Evolutionary conservation across 2,113 vertebrate species (phyloP), one percentile per base, ranked within the genome.

Genomic region (Australoheros scitulus): DNA sequence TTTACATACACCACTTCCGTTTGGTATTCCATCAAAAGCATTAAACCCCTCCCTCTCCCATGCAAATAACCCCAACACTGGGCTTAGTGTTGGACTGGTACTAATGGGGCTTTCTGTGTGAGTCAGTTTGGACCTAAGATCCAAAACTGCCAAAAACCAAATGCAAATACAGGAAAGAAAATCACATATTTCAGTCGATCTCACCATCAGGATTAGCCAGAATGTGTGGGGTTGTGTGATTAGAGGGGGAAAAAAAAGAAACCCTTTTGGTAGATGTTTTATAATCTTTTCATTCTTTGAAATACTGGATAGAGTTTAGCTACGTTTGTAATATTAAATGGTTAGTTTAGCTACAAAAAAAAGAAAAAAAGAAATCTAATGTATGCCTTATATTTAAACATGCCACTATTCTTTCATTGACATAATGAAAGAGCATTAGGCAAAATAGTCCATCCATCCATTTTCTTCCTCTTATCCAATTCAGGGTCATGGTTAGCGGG

Each of bases 1-100:
- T 95, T 95, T 95, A 94, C 94, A 95, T 94, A 93, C 84, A 90
- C 81, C 84, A 92, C 91, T 93, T 93, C 93, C 88, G 89, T 90
- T 93, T 85, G 88, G 88, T 92, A 84, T 92, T 91, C 64, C 88
- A 81, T 94, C 92, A 94, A 94, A 93, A 88, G 89, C 88, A 93
- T 93, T 92, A 93, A 83, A 60, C 65, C 63, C 85, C 68, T n/a
- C 74, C 82, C 47, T 63, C 32, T 20, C 58, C 61, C 52, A 91
- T 91, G 90, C 91, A 92, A 93, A 94, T 92, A 88, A 83, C 32
- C 78, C 77, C 29, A 81, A 88, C 84, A 72, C 84, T 59, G 80
- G 38, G 63, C 55, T 90, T 81, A 88, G 84, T 85, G 90, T 92
- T n/a, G 1, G 58, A 24, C 72, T 38, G 80, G 14, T 29, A n/a